Percentiles rank a stretch among this genome's conserved stretches.
Conservation (phyloP, 2,888 invertebrate species). For the Elgonia sp. region DNA sequence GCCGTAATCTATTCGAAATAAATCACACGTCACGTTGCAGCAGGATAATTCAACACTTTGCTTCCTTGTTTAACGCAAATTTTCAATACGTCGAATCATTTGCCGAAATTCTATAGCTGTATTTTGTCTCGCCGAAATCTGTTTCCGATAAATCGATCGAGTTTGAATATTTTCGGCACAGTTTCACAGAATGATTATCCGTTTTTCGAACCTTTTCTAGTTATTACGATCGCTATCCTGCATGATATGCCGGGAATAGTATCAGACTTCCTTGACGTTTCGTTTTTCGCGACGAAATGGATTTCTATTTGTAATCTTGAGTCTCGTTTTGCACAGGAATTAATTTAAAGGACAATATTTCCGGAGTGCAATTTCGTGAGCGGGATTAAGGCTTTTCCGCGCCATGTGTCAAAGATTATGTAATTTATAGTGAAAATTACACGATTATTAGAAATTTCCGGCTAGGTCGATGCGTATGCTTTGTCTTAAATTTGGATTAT, state of each 20-base stretch:
- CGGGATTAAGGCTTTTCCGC: conserved; percentile 34
- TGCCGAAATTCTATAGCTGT: neutral
- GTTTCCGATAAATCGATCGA: conserved; percentile 41
- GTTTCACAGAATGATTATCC: conserved; percentile 8
- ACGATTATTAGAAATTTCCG: conserved; percentile 38
- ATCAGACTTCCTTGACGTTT: neutral
- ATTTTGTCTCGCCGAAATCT: neutral
- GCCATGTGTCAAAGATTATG: conserved; percentile 40
- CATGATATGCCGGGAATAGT: neutral
- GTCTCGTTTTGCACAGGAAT: conserved; percentile 9
- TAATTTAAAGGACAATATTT: conserved; percentile 46
- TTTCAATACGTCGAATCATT: conserved; percentile 28
- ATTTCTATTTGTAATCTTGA: conserved; percentile 10
- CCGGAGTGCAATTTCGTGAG: conserved; percentile 18
- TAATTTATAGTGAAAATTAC: conserved; percentile 49
- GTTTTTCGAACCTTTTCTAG: neutral
- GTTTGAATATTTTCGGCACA: conserved; percentile 26
- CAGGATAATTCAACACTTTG: conserved; percentile 12
- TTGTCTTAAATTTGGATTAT: conserved; percentile 36
- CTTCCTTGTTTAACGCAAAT: conserved; percentile 32
- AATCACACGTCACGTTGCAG: conserved; percentile 29
- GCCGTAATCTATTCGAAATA: conserved; percentile 49
- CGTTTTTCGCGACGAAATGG: conserved; percentile 6
- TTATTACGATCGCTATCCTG: neutral
- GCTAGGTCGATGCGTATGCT: neutral